phyloP scores from a whole-genome alignment of 2,888 invertebrate species.

The Atrina japonica region DNA sequence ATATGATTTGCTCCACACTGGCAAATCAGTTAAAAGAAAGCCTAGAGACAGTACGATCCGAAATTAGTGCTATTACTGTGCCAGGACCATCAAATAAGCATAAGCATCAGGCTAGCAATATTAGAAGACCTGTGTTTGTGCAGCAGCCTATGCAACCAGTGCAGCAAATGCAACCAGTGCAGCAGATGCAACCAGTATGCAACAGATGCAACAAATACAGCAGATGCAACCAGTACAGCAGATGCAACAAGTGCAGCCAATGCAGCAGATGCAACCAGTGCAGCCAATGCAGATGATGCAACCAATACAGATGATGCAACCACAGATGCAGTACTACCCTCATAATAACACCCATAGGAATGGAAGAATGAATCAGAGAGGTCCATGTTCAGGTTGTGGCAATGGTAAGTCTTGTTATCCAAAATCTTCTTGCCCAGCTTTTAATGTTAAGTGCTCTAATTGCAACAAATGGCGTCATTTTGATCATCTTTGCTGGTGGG shows the following conservation, averaged over 20 bases:
- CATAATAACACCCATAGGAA: too few relatives aligned
- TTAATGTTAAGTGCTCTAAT: neutral
- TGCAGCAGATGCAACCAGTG: neutral
- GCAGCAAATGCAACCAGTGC: neutral
- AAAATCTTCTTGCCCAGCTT: conserved; percentile 15
- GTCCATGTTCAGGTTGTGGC: conserved; percentile 4
- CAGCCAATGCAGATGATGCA: too few relatives aligned
- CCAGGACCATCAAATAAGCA: neutral
- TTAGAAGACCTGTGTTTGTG: too few relatives aligned
- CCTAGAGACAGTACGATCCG: neutral
- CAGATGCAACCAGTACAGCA: neutral
- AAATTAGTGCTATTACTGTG: neutral
- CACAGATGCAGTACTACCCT: neutral
- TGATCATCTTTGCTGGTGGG: neutral
- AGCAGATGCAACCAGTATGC: neutral
- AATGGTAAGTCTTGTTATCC: conserved; percentile 28
- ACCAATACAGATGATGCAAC: too few relatives aligned
- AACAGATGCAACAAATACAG: too few relatives aligned
- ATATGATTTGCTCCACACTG: too few relatives aligned
- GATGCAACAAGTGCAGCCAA: neutral
- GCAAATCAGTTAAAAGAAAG: too few relatives aligned
- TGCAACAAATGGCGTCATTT: conserved; percentile 13
- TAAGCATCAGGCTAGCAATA: too few relatives aligned
- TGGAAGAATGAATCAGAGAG: too few relatives aligned
- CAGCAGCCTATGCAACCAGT: neutral